Evolutionary conservation across 2,113 vertebrate genomes (phyloP), one percentile per base, ranked within the genome.

Genomic region (Coracopsis vasa): DNA sequence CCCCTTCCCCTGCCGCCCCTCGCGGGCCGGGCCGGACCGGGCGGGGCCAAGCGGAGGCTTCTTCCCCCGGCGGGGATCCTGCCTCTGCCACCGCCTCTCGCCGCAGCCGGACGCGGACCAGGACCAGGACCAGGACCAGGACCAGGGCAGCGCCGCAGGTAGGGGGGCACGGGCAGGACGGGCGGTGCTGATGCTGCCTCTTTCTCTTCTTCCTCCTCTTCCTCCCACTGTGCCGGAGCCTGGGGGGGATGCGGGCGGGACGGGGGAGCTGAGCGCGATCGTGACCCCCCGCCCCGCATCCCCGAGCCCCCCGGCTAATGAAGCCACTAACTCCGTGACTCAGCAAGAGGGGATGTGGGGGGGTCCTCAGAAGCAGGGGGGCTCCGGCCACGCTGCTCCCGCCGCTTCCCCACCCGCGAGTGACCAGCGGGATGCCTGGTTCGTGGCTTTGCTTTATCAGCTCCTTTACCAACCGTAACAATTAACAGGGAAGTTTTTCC

Each of bases 21-120:
- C 74, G 47, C 90, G 50, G 74, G 90, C 50, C 70, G 77, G 85
- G 71, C 29, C 70, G 53, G 86, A 45, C n/a, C 86, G 92, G 95
- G 95, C 93, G 84, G 95, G 42, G 91, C 93, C 75, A 58, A 62
- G 66, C 66, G 23, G 75, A 80, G 71, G 42, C 35, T 72, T 42
- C 54, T 11, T 54, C 16, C 13, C 27, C 41, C 16, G 31, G 3
- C 31, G 18, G 60, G 70, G 67, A 56, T 54, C 18, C 29, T 7
- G 60, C 28, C 3, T 56, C 50, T 21, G 77, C 65, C 21, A 11
- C 35, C 16, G 15, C 50, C 28, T 37, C 25, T 50, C 33, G 71
- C 51, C 4, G 85, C 37, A 77, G 35, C 58, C 13, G 75, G 45
- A 53, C 44, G 44, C 21, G 31, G 54, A 67, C 10, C 58, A 4